These are phyloP conservation scores for Nycticebus coucang DNA, from an alignment of 2,113 vertebrate species.

Conservation along the genomic window DNA sequence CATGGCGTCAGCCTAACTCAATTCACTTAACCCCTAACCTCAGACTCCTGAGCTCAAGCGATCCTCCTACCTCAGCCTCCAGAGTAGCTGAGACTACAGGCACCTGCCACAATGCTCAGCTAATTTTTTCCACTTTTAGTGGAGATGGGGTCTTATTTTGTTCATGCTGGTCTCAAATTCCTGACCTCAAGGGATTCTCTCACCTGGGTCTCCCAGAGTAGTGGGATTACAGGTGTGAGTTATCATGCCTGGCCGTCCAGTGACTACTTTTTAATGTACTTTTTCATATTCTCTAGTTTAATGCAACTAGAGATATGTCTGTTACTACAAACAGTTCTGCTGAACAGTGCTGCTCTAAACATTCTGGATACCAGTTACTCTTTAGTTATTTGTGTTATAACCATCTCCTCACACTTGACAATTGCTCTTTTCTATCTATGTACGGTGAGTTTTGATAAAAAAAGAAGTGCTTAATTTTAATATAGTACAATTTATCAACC, in stretches of 20 bases:
- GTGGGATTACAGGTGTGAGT: too few species aligned
- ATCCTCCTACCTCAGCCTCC: too few species aligned
- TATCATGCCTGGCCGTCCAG: background rate
- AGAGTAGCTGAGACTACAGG: too few species aligned
- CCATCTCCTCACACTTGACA: background rate
- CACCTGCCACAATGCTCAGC: too few species aligned
- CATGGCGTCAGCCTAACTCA: background rate
- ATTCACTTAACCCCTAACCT: too few species aligned
- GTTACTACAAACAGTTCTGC: background rate
- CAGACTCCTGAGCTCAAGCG: too few species aligned
- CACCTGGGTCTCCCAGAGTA: background rate
- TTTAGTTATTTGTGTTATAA: background rate
- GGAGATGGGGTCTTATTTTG: too few species aligned
- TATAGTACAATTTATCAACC: too few species aligned
- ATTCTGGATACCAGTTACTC: background rate
- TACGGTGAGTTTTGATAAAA: background rate
- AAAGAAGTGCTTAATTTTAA: background rate
- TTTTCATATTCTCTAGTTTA: too few species aligned
- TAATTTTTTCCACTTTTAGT: too few species aligned
- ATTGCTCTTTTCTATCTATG: background rate
- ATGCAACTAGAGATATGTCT: background rate
- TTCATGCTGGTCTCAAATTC: too few species aligned
- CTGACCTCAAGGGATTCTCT: background rate
- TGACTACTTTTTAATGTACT: background rate
- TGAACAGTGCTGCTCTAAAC: rapidly evolving